These are phyloP conservation scores for Machaerirhynchus nigripectus DNA, from an alignment of 2,113 vertebrate species.

Conservation along the genomic window DNA sequence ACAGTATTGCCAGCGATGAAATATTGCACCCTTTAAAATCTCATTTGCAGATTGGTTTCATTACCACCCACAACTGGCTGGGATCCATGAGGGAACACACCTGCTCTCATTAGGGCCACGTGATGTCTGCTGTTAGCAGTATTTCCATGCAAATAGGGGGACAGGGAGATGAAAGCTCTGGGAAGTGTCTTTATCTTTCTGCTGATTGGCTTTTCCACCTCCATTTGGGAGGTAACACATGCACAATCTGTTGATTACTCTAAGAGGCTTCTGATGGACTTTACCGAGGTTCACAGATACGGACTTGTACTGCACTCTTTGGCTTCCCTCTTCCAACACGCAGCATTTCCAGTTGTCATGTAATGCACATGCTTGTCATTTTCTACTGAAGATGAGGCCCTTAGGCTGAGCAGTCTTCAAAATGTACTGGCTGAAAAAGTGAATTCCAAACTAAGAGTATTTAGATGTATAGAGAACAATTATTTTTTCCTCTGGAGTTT, in stretches of 20 bases:
- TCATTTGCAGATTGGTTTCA: conserved; percentile 84
- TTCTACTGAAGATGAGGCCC: neutral
- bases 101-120: conserved; percentile 65
- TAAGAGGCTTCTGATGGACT: conserved; percentile 18
- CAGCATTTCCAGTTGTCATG: neutral
- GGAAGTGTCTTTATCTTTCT: conserved; percentile 58
- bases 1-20: conserved; percentile 72
- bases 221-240: conserved; percentile 36
- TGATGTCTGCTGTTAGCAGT: conserved; percentile 62
- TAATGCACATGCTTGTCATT: neutral
- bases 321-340: neutral
- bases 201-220: conserved; percentile 54
- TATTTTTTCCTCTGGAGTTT: neutral
- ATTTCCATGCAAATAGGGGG: conserved; percentile 71
- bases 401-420: neutral
- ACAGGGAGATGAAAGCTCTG: conserved; percentile 49
- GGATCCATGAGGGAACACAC: conserved; percentile 54
- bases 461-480: neutral
- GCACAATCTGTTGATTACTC: conserved; percentile 58
- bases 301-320: neutral
- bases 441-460: neutral
- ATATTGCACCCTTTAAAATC: conserved; percentile 84
- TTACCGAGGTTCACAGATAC: conserved; percentile 6
- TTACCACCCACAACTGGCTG: conserved; percentile 74
- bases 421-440: neutral